A percentile compares a stretch with the other conserved stretches of the same genome.
Evolutionary conservation across 2,888 invertebrate genomes (phyloP).

Genomic region (Aspidiotus rigidus): DNA sequence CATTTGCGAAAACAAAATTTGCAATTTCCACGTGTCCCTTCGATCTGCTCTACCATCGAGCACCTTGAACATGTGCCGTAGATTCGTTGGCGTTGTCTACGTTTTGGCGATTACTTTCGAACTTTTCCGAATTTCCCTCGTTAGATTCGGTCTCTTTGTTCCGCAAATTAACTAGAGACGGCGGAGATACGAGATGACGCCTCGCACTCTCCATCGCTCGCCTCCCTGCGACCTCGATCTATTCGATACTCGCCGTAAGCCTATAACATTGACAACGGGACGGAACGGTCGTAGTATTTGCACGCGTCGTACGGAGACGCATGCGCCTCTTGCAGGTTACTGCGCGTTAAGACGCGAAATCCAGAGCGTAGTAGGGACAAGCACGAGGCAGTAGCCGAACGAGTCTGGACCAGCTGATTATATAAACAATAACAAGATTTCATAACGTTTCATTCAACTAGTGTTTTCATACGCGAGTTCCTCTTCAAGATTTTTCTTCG

Average conservation of each 20-base stretch:
- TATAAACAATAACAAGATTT: slow-evolving; percentile 31
- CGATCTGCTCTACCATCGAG: too few species aligned
- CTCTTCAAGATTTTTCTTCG: slow-evolving; percentile 14
- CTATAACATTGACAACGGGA: slow-evolving; percentile 17
- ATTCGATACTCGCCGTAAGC: background rate
- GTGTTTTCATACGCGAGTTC: slow-evolving; percentile 28
- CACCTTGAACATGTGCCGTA: too few species aligned
- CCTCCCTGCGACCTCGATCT: slow-evolving; percentile 29
- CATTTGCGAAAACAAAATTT: too few species aligned
- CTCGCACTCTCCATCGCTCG: background rate
- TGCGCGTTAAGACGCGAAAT: slow-evolving; percentile 9
- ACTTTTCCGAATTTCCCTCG: too few species aligned
- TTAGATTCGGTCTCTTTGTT: too few species aligned
- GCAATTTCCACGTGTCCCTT: too few species aligned
- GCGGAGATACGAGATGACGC: too few species aligned
- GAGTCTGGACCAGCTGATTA: slow-evolving; percentile 26
- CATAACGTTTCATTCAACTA: slow-evolving; percentile 31
- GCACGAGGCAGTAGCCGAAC: background rate
- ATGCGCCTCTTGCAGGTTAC: slow-evolving; percentile 15
- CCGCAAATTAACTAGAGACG: too few species aligned
- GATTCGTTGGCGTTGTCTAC: too few species aligned
- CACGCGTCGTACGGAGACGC: slow-evolving; percentile 12
- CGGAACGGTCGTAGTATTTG: background rate
- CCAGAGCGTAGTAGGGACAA: slow-evolving; percentile 17
- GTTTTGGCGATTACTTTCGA: too few species aligned